phyloP scores from a whole-genome alignment of 2,113 vertebrate species.

The Pygathrix nemaeus region DNA sequence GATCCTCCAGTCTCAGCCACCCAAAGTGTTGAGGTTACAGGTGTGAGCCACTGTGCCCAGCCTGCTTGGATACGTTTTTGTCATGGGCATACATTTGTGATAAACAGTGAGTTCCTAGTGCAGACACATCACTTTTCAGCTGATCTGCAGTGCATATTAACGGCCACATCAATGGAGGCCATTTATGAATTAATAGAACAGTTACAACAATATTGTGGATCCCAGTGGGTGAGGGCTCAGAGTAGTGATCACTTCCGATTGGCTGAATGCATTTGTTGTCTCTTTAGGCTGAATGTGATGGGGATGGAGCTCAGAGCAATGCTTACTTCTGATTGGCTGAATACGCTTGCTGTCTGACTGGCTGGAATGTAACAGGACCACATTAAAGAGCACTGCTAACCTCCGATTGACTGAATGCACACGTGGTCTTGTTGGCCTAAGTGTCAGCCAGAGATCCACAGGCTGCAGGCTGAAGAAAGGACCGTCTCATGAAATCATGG shows the following conservation, averaged over 20 bases:
- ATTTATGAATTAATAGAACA: background rate
- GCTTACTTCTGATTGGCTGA: background rate
- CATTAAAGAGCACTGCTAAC: background rate
- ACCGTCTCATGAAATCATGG: accelerated
- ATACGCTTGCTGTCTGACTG: background rate
- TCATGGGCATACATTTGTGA: background rate
- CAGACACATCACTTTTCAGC: background rate
- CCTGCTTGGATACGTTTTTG: background rate
- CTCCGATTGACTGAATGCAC: background rate
- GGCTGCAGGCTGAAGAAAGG: background rate
- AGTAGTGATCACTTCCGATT: background rate
- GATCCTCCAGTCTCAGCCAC: too few species aligned
- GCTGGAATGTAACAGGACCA: too few species aligned
- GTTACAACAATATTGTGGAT: background rate
- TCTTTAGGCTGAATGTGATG: background rate
- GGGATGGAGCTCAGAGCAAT: too few species aligned
- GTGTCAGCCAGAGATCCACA: background rate
- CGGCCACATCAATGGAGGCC: background rate
- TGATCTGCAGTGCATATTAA: background rate
- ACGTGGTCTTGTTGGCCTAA: too few species aligned
- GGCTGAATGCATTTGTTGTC: background rate
- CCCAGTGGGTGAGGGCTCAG: background rate
- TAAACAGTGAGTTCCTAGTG: background rate
- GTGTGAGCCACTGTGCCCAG: too few species aligned
- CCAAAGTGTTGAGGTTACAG: too few species aligned